A percentile compares a stretch with the other conserved stretches of the same genome.
These are phyloP conservation scores for Vultur gryphus DNA, from an alignment of 2,797 vertebrate species.

Conservation along the genomic window DNA sequence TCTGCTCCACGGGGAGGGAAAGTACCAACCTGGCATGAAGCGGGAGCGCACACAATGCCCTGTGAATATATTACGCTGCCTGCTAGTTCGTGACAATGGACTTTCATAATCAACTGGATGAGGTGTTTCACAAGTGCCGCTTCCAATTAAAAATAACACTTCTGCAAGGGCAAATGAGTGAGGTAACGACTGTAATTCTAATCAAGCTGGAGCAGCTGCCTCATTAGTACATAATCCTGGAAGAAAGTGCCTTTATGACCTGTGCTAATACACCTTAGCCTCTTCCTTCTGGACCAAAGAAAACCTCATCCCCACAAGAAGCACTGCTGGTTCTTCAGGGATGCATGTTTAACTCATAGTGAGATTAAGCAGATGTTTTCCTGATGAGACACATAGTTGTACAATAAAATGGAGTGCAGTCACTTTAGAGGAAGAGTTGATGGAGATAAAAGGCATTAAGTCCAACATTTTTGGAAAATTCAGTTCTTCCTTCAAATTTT, in stretches of 20 bases:
- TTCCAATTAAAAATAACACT: conserved; percentile 53
- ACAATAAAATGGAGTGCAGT: background rate
- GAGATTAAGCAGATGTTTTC: background rate
- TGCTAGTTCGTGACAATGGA: background rate
- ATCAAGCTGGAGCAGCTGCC: background rate
- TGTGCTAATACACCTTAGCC: background rate
- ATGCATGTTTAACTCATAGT: background rate
- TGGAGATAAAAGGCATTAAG: background rate
- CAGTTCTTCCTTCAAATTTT: background rate
- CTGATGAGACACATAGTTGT: background rate
- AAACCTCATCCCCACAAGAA: background rate
- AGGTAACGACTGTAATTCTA: background rate
- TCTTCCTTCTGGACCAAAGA: background rate
- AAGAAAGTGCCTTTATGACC: background rate
- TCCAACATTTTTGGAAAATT: background rate
- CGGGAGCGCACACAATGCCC: background rate
- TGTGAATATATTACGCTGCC: background rate
- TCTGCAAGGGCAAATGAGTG: background rate
- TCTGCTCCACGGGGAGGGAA: background rate
- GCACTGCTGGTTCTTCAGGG: background rate
- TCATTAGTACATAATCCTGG: background rate
- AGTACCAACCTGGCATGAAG: accelerated
- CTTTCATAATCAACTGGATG: background rate
- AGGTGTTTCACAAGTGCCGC: background rate
- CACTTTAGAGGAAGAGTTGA: background rate